phyloP scores from a whole-genome alignment of 2,797 vertebrate species.

The Macrochelys suwanniensis region DNA sequence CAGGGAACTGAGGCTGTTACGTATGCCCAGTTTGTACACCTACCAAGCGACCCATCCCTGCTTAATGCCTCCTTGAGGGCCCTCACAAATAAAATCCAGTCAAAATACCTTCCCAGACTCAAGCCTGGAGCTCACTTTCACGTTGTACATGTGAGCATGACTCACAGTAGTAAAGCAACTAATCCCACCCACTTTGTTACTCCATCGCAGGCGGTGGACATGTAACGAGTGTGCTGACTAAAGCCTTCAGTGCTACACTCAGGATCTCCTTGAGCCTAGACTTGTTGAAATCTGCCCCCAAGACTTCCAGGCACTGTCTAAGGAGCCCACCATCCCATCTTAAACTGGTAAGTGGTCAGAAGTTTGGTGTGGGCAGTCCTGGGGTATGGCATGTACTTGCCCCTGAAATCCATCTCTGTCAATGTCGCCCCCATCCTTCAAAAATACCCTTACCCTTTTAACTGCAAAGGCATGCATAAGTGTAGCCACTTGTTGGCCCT shows the following conservation, averaged over 20 bases:
- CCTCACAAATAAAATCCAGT: no score
- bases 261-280: neutral
- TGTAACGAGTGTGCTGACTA: neutral
- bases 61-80: no score
- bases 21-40: no score
- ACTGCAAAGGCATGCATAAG: neutral
- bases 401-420: neutral
- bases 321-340: neutral
- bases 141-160: fast-evolving
- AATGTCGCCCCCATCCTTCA: neutral
- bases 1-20: neutral
- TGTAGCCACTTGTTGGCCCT: neutral
- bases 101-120: neutral
- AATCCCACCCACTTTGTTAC: constrained; percentile 20
- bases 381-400: neutral
- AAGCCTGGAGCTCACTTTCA: neutral
- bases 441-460: neutral
- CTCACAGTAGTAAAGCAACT: neutral
- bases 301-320: neutral
- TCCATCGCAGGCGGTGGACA: neutral
- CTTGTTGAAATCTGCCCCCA: neutral
- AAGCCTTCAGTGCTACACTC: neutral
- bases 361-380: neutral
- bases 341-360: neutral
- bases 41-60: no score